Evolutionary conservation across 1,140 invertebrate species (phyloP).

Genomic region (Dendroctonus valens): DNA sequence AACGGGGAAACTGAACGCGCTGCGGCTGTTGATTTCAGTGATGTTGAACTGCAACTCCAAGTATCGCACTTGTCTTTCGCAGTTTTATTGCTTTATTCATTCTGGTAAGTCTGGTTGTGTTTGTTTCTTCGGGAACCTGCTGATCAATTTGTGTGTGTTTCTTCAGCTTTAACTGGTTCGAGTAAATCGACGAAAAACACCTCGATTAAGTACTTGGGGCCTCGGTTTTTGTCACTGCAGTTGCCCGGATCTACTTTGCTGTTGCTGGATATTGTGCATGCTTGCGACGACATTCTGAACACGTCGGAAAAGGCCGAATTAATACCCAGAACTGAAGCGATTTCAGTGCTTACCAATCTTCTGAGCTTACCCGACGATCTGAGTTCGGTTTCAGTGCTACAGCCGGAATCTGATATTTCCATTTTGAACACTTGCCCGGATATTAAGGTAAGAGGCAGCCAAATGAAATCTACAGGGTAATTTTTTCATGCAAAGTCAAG

Average conservation of each 20-base stretch:
- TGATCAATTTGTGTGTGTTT: background rate
- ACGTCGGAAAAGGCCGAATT: slow-evolving; percentile 75
- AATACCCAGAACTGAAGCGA: slow-evolving; percentile 85
- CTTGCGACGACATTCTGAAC: slow-evolving; percentile 81
- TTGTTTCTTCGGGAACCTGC: background rate
- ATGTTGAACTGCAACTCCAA: slow-evolving; percentile 56
- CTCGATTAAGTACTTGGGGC: slow-evolving; percentile 63
- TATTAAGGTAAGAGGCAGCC: slow-evolving; percentile 63
- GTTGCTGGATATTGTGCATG: slow-evolving; percentile 86
- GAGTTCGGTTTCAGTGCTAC: slow-evolving; percentile 75
- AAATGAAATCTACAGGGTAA: too few relatives aligned
- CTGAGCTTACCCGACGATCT: slow-evolving; percentile 77
- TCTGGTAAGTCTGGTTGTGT: slow-evolving; percentile 56
- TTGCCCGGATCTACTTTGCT: slow-evolving; percentile 86
- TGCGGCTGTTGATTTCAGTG: slow-evolving; percentile 77
- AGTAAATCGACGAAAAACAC: slow-evolving; percentile 61
- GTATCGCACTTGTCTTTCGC: slow-evolving; percentile 68
- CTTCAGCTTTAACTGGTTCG: slow-evolving; percentile 58
- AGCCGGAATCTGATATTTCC: slow-evolving; percentile 70
- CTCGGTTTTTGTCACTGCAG: slow-evolving; percentile 82
- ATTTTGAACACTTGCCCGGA: slow-evolving; percentile 71
- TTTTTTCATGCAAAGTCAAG: too few relatives aligned
- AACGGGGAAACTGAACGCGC: slow-evolving; percentile 75
- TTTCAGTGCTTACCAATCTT: slow-evolving; percentile 86
- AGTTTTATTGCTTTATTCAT: slow-evolving; percentile 89